Evolutionary conservation across 2,113 vertebrate genomes (phyloP).

Genomic region (Phyllostomus hastatus): DNA sequence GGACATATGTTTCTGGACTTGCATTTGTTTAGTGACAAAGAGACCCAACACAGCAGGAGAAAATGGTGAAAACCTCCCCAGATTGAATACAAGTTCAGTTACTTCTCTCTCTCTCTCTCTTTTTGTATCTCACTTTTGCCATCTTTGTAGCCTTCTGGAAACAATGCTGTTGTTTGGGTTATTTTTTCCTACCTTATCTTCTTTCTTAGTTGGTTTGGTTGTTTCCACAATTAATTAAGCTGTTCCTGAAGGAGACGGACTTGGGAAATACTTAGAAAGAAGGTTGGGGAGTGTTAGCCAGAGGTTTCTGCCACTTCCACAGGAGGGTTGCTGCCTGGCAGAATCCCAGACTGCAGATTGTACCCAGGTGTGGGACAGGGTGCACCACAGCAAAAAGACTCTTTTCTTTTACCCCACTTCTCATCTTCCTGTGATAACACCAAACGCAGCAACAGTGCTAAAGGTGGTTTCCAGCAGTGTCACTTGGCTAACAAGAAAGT

Average conservation of each 20-base stretch:
- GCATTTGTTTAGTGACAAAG: background rate
- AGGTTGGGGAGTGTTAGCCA: background rate
- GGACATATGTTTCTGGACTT: background rate
- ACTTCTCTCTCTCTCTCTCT: background rate
- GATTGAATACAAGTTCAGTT: background rate
- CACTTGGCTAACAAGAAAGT: background rate
- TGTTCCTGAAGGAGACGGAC: background rate
- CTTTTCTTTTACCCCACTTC: background rate
- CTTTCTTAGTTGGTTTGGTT: background rate
- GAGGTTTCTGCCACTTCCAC: background rate
- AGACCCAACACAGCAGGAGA: background rate
- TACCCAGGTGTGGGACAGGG: background rate
- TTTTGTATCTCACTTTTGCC: background rate
- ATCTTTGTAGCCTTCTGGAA: background rate
- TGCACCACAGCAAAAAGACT: background rate
- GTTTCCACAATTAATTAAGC: background rate
- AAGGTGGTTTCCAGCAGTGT: background rate
- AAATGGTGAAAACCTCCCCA: background rate
- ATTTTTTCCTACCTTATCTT: background rate
- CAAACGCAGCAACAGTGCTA: background rate
- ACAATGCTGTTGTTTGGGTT: background rate
- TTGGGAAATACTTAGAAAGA: background rate
- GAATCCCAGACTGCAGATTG: background rate
- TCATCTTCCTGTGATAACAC: background rate
- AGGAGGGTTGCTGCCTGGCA: background rate